Evolutionary conservation across 2,888 invertebrate species (phyloP), one percentile per base, ranked within the genome.

Genomic region (Theretra japonica): DNA sequence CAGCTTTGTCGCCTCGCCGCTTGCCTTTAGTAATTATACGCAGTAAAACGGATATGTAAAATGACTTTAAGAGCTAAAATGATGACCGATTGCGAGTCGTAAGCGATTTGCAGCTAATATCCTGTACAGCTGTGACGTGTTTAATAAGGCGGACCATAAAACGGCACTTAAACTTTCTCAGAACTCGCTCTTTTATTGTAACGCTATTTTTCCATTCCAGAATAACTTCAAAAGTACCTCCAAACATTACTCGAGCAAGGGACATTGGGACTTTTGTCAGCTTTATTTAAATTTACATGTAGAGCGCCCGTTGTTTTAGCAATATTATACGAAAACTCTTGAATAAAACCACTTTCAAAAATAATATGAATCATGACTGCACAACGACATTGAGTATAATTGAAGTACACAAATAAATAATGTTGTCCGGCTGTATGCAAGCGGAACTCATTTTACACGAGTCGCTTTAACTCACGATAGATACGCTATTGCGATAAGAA

Each of bases 41-140:
- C 88, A 88, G 86, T 90, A 88, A 90, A 91, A 89, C 89, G 89
- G 89, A 92, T 91, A 89, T 90, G 88, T 89, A 87, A 90, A 90
- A 90, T 85, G 84, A 83, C 88, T 89, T 86, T 85, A 83, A 85
- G 73, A 88, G 87, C 86, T 77, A 72, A 77, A 85, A 88, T 88
- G 87, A 87, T 88, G 87, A 87, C 87, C 87, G 86, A 89, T 89
- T 81, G 82, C 82, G 79, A 81, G 81, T 81, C 79, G 84, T 79
- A 81, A 81, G 80, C 86, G 83, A 89, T 89, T 91, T 89, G 89
- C 88, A 84, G 87, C 87, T 87, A 90, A 91, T 91, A 89, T 89
- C 89, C 90, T 91, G 87, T 83, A 83, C 85, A 85, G 84, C 85
- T 89, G 88, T 86, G 86, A 86, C 84, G 81, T 81, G 82, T 84